Evolutionary conservation across 30 jellyfish, hydroid and myxozoan species (phyloP), one percentile per base, ranked within the genome.

Genomic region (Hydra vulgaris): DNA sequence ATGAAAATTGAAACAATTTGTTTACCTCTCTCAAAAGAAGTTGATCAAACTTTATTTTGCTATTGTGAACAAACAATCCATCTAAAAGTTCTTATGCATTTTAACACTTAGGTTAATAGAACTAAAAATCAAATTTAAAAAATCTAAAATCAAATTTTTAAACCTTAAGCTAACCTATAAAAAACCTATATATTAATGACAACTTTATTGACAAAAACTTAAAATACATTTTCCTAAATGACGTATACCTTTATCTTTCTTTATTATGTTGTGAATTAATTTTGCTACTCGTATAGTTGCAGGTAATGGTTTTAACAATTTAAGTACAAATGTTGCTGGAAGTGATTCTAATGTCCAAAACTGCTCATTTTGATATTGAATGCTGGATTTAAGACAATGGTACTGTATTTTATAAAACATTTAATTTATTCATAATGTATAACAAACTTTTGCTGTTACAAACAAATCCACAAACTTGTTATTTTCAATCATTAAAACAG

Each of bases 281-380:
- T 53, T 78, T 17, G 85, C 85, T 18, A 56, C 69, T 23, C 26
- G 79, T 0, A n/a, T 23, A 27, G 85, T 27, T 12, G 54, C 54
- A 7, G 85, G 85, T 53, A 78, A 61, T 16, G 85, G 85, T 27
- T 27, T 54, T 7, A 21, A 23, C 19, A 78, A 53, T 25, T 78
- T 23, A 8, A 78, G 53, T 4, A 78, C 85, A 23, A 78, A 78
- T 54, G 79, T 52, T 20, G 85, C 85, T 20, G 85, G 79, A 7
- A 78, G 54, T 18, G 27, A 52, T 78, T 78, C 70, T 12, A 52
- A 15, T 76, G 66, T 78, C 24, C 71, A 75, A 18, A 26, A 27
- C 53, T 75, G 72, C 0, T 23, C 72, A 24, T 75, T 25, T 25
- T 25, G 71, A 75, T 75, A 75, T 1, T 66, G 26, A 75, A 75